Evolutionary conservation across 1,140 invertebrate species (phyloP), one percentile per base, ranked within the genome.

Genomic region (Drosophila suzukii): DNA sequence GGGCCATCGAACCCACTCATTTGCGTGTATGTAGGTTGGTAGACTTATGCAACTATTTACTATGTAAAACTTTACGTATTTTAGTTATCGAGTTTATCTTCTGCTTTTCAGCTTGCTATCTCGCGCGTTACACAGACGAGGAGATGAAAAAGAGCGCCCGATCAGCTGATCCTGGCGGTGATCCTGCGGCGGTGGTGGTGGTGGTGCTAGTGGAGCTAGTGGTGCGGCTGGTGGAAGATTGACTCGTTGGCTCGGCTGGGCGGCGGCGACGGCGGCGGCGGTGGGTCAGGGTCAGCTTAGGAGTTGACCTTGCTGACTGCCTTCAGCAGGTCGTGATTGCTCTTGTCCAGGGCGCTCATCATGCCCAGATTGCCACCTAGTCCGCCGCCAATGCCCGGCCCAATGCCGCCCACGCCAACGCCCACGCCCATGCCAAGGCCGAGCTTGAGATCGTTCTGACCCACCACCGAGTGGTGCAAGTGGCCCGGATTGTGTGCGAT

Each of bases 221-320:
- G 39, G 58, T 74, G 57, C 62, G 34, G 65, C 54, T 73, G 50
- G 67, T 53, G 34, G 60, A 65, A 59, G 58, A 72, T 62, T 74
- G 71, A 59, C 63, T 63, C 39, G 36, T 32, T 36, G 39, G 47
- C 51, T 62, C 38, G 50, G 53, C 30, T 56, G 36, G 53, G 62
- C 41, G 53, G 36, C 47, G 32, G 2, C 34, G 20, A 8, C 8
- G 54, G 53, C 41, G 53, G 36, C 47, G 32, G 2, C 34, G 20
- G 32, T 34, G 27, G 10, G 15, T 6, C 12, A 51, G 27, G 53
- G 38, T 15, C 67, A 78, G 75, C 79, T 92, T 94, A 94, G 93
- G 94, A 93, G 65, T 93, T 94, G 51, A 94, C 94, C 91, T 94
- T 94, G 90, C 93, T 94, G 71, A 94, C 94, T 54, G 93, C 94